Evolutionary conservation across 2,113 vertebrate species (phyloP).

Genomic region (Tachysurus vachellii): DNA sequence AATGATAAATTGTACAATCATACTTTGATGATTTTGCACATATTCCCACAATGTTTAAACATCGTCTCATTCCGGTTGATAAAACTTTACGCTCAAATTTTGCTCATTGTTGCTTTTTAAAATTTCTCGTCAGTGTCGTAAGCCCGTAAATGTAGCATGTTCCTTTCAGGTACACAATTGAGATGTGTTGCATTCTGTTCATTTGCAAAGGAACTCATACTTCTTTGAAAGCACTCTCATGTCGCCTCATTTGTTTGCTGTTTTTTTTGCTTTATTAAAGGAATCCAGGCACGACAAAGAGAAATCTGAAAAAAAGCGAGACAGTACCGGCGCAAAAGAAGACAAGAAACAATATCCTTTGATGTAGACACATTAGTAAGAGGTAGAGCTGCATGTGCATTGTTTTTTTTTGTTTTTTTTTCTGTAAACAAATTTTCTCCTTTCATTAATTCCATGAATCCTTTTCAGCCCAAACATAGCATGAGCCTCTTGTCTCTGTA

Average conservation of each 20-base stretch:
- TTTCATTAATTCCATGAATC: neutral
- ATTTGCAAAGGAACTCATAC: slow-evolving; percentile 71
- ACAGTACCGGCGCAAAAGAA: slow-evolving; percentile 85
- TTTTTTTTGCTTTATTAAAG: slow-evolving; percentile 64
- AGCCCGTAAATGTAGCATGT: neutral
- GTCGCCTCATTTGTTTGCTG: slow-evolving; percentile 49
- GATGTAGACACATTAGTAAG: slow-evolving; percentile 61
- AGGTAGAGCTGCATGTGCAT: neutral
- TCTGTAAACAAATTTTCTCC: neutral
- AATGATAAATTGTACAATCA: neutral
- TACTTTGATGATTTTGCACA: neutral
- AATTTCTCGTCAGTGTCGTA: neutral
- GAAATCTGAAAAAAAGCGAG: slow-evolving; percentile 92
- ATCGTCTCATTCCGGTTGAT: neutral
- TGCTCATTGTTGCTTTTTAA: neutral
- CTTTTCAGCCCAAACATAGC: neutral
- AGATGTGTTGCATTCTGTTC: neutral
- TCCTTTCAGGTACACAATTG: neutral
- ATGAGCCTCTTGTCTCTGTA: neutral
- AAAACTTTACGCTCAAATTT: neutral
- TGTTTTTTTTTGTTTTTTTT: neutral
- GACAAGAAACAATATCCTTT: slow-evolving; percentile 98
- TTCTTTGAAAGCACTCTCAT: slow-evolving; percentile 2
- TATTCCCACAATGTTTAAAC: neutral
- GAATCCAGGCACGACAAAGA: slow-evolving; percentile 90